Evolutionary conservation across 2,888 invertebrate genomes (phyloP).

Genomic region (Chloromyia formosa): DNA sequence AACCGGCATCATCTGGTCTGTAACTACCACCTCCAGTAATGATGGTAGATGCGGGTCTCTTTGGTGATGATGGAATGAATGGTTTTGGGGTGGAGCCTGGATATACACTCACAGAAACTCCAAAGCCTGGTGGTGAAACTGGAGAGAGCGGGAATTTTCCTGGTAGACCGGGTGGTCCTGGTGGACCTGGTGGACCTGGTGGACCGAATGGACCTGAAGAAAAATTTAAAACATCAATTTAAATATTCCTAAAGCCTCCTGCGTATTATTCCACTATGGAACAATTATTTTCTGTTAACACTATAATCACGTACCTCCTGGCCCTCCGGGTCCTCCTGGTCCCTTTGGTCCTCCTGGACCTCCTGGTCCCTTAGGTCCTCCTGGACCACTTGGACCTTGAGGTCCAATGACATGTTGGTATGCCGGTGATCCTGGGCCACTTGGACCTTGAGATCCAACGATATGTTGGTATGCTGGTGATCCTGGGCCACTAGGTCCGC

Average conservation of each 20-base stretch:
- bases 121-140: slow-evolving; percentile 2
- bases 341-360: slow-evolving; percentile 44
- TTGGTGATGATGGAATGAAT: background rate
- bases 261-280: background rate
- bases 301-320: slow-evolving; percentile 51
- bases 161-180: slow-evolving; percentile 55
- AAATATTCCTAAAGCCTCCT: background rate
- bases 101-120: background rate
- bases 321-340: slow-evolving; percentile 62
- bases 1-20: slow-evolving; percentile 22
- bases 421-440: slow-evolving; percentile 53
- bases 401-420: slow-evolving; percentile 1
- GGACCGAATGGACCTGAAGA: slow-evolving; percentile 41
- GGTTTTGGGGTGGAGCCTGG: slow-evolving; percentile 23
- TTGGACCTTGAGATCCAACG: slow-evolving; percentile 46
- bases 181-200: slow-evolving; percentile 53
- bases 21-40: slow-evolving; percentile 11
- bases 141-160: slow-evolving; percentile 44
- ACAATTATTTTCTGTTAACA: background rate
- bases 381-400: slow-evolving; percentile 53
- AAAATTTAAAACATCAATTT: background rate
- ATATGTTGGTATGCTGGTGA: slow-evolving; percentile 37
- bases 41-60: background rate
- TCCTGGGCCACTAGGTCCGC: slow-evolving; percentile 48
- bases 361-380: slow-evolving; percentile 60